phyloP scores from a whole-genome alignment of 2,113 vertebrate species.

The Petromus typicus region DNA sequence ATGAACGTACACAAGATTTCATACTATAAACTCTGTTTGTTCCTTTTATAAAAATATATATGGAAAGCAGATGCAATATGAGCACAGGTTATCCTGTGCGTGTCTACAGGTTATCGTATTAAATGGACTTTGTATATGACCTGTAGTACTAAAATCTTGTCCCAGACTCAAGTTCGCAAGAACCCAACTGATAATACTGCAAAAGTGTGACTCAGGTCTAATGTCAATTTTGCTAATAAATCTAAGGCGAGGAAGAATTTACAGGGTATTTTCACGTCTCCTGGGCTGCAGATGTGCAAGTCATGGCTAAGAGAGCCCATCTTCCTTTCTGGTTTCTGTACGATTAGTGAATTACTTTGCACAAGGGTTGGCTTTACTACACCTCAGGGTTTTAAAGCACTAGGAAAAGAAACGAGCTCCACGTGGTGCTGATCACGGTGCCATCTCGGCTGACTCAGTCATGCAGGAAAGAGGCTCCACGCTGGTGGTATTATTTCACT shows the following conservation, averaged over 20 bases:
- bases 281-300: not conserved
- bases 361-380: not conserved
- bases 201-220: not conserved
- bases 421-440: not conserved
- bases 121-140: too few species aligned
- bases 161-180: too few species aligned
- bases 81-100: too few species aligned
- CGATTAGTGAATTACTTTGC: not conserved
- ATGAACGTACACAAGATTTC: too few species aligned
- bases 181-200: not conserved
- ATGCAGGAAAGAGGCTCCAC: not conserved
- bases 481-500: not conserved
- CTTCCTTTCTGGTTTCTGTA: not conserved
- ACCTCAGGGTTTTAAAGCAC: slow-evolving; percentile 12
- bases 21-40: too few species aligned
- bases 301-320: not conserved
- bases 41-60: too few species aligned
- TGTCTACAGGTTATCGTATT: too few species aligned
- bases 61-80: too few species aligned
- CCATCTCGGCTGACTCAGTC: not conserved
- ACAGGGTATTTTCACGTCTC: not conserved
- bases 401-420: not conserved
- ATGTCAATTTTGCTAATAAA: not conserved
- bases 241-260: not conserved
- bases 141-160: too few species aligned